Evolutionary conservation across 2,113 vertebrate species (phyloP), one percentile per base, ranked within the genome.

Genomic region (Solea solea): DNA sequence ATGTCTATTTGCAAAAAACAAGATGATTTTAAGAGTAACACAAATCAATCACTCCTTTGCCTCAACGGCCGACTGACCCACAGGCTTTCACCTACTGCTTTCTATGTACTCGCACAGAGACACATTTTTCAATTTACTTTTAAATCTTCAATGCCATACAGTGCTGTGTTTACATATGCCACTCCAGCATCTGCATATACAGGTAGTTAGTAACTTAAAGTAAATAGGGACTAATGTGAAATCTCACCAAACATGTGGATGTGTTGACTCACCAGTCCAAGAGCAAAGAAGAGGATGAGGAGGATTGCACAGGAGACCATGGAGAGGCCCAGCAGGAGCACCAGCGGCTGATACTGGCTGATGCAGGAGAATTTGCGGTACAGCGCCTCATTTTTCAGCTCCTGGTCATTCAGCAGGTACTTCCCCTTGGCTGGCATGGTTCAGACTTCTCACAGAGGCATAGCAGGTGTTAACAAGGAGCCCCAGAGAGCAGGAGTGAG

Each of bases 351-450:
- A 52, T 96, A 96, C 88, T 98, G 97, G 86, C 94, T 97, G 57
- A 95, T 96, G 74, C 95, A 97, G 52, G 93, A 93, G 83, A 97
- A 98, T 91, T 96, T 97, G 84, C 95, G 94, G 5, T 97, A 99
- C 41, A 98, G 94, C 0, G 94, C 94, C 64, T 96, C 95, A 93
- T 94, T 94, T 74, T 95, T 96, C 56, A 90, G 73, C 74, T 96
- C 94, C 0, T 90, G 95, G 69, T 97, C 94, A 0, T 96, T 98
- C 80, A 99, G 90, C 84, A 98, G 95, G 92, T 98, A 99, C 89
- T 96, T 96, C 82, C 97, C 96, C 84, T 97, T 98, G 64, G 96
- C 93, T 66, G 96, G 97, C 98, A 99, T 99, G 89, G 90, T 95
- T 83, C 44, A 76, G 56, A 44, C 76, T 58, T 74, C 78, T 89